Evolutionary conservation across 2,113 vertebrate species (phyloP).

Genomic region (Lepidiolamprologus cunningtoni): DNA sequence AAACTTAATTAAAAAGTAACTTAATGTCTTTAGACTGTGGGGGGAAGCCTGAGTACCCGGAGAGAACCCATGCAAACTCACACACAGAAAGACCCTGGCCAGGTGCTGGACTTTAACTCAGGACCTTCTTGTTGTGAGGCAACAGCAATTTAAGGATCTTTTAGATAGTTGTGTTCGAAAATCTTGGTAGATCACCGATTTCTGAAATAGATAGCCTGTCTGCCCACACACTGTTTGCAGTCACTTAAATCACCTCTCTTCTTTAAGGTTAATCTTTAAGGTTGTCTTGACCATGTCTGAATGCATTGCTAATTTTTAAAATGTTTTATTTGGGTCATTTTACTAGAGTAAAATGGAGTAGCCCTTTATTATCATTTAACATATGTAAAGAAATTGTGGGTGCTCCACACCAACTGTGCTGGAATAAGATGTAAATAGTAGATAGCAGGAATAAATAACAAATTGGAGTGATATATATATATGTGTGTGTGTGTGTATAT

Average conservation of each 20-base stretch:
- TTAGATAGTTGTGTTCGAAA: not conserved
- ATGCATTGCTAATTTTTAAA: not conserved
- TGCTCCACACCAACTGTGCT: not conserved
- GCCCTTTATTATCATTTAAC: not conserved
- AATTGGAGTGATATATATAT: not conserved
- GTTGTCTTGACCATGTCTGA: not conserved
- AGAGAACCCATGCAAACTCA: not conserved
- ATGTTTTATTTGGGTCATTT: not conserved
- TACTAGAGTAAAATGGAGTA: not conserved
- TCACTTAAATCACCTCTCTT: not conserved
- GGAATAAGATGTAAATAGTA: not conserved
- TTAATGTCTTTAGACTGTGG: not conserved
- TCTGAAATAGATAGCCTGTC: not conserved
- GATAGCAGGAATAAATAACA: not conserved
- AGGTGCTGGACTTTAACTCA: not conserved
- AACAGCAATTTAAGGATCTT: not conserved
- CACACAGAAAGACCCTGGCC: not conserved
- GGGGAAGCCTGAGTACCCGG: not conserved
- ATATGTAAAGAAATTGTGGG: not conserved
- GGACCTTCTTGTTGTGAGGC: not conserved
- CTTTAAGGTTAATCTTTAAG: not conserved
- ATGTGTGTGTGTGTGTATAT: too few species aligned
- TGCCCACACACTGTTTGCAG: not conserved
- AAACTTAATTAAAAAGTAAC: not conserved
- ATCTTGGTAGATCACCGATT: not conserved